A percentile compares a stretch with the other conserved stretches of the same genome.
These are phyloP conservation scores for Notocelia uddmanniana DNA, from an alignment of 2,888 invertebrate genomes.

Conservation along the genomic window DNA sequence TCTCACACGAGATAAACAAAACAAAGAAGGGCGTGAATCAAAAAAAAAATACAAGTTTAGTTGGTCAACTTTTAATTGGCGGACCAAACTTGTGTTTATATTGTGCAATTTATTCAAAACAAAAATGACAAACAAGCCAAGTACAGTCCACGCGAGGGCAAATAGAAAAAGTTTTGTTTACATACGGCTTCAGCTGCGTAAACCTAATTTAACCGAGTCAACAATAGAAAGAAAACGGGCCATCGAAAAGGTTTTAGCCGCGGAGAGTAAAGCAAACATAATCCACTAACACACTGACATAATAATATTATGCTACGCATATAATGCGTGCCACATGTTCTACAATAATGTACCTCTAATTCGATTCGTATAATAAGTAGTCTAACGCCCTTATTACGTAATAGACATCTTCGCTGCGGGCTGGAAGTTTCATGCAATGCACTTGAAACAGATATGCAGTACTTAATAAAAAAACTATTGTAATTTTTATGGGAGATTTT, in stretches of 20 bases:
- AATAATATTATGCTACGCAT: slow-evolving; percentile 1
- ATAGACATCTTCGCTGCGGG: neutral
- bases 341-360: no score
- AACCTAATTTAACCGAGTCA: slow-evolving; percentile 40
- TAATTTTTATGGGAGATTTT: no score
- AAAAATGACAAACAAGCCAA: neutral
- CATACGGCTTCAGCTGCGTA: slow-evolving; percentile 36
- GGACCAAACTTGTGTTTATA: no score
- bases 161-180: slow-evolving; percentile 26
- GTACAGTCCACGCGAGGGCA: slow-evolving; percentile 7
- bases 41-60: neutral
- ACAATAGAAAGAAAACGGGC: slow-evolving; percentile 35
- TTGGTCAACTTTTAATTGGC: no score
- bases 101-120: no score
- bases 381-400: slow-evolving; percentile 11
- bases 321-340: slow-evolving; percentile 27
- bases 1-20: slow-evolving; percentile 21
- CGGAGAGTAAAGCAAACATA: slow-evolving; percentile 33
- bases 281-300: slow-evolving; percentile 45
- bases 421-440: no score
- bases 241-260: slow-evolving; percentile 35
- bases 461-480: no score
- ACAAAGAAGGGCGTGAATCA: neutral
- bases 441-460: no score
- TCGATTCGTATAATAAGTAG: slow-evolving; percentile 1